Evolutionary conservation across 2,797 vertebrate genomes (phyloP), one percentile per base, ranked within the genome.

Genomic region (Lutjanus argentimaculatus): DNA sequence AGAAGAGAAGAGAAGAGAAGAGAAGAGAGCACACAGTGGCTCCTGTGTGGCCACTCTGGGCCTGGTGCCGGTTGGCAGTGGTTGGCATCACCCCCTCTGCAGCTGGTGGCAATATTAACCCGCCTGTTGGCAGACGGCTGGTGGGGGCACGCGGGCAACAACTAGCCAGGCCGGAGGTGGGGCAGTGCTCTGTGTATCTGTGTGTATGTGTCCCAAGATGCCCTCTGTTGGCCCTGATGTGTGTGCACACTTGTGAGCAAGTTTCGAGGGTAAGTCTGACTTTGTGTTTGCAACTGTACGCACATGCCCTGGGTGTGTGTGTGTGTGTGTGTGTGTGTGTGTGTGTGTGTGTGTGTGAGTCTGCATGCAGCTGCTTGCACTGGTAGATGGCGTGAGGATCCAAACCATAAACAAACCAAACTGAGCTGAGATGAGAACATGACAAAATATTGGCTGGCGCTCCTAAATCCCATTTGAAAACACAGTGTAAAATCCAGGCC

Each of bases 91-190:
- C 67, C 84, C 75, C 72, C 82, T 72, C 78, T 88, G 89, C 92
- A 94, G 93, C 92, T 94, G 94, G 91, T 89, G 90, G 88, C 91
- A 91, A 92, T 90, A 92, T 91, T 91, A 91, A 82, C 87, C 82
- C 74, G 69, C 75, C 79, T 86, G 89, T 92, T 92, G 89, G 89
- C 88, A 87, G 86, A 83, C 69, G 72, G 80, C 62, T 84, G 79
- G 70, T 69, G 70, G 77, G 79, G 74, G 77, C 68, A 84, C 0
- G n/a, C 12, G 2, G 84, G 87, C 66, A 55, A 84, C 89, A 83
- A 81, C 79, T 77, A 86, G 72, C 81, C 75, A 78, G 81, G 61
- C 76, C 57, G 67, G 73, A 80, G 74, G 68, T 80, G 71, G 69
- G 56, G 84, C 72, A 30, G n/a, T 1, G 40, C 58, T 59, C 25